Evolutionary conservation across 2,113 vertebrate genomes (phyloP), one percentile per base, ranked within the genome.

Genomic region (Salvelinus namaycush): DNA sequence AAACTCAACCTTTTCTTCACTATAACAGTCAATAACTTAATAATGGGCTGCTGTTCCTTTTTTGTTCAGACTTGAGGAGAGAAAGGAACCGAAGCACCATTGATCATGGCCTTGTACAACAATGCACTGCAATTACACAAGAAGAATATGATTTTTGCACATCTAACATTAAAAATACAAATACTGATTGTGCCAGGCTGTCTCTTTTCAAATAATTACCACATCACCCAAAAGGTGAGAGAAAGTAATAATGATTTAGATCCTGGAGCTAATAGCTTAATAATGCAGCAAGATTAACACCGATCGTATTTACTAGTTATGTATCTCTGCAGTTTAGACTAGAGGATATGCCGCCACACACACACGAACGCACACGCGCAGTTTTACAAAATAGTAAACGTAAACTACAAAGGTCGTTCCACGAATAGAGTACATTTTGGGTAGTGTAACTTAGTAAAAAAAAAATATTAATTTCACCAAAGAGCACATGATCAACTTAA

Each of bases 201-300:
- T 85, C 77, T 83, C 73, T 81, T 75, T 84, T 81, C 83, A 81
- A 75, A 67, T 82, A 79, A 87, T 79, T 76, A 87, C 71, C 76
- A 79, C 49, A 88, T 86, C 83, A 89, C 89, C 84, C 9, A 76
- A 87, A 87, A 89, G 87, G 77, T 86, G 76, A 74, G 70, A 84
- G 81, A 85, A 44, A 80, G 78, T 82, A 84, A 86, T 87, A 75
- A 80, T 84, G 82, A 78, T 81, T 86, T 83, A 77, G 48, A 76
- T 77, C 49, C 68, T 75, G 67, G 67, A 51, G 27, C 67, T 71
- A 78, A 88, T 79, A 82, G 78, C 75, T 82, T 87, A 86, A 87
- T 80, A 81, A 85, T 83, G 85, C 7, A 76, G 6, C 59, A 77
- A 67, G 65, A 54, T 77, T 71, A 44, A 82, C 78, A 82, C 75